These are phyloP conservation scores for Drosophila tripunctata DNA, from an alignment of 2,888 invertebrate species.

Conservation along the genomic window DNA sequence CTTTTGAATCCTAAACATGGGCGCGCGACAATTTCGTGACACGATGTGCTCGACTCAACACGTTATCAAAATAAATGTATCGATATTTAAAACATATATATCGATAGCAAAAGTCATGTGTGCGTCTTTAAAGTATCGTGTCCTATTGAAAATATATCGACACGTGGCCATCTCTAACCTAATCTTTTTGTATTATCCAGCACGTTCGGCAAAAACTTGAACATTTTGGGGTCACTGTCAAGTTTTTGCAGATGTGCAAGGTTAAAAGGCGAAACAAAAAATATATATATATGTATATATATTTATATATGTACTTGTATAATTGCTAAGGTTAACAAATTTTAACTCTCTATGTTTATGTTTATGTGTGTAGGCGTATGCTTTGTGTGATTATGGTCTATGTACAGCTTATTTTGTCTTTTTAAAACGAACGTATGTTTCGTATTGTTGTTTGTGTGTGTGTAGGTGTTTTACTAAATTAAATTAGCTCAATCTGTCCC, in stretches of 20 bases:
- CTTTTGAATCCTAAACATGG: slow-evolving; percentile 4
- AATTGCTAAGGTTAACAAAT: slow-evolving; percentile 38
- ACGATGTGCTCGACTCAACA: slow-evolving; percentile 1
- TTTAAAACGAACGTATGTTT: slow-evolving; percentile 17
- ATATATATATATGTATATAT: slow-evolving; percentile 1
- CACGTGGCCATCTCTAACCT: slow-evolving; percentile 5
- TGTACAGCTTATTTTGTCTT: slow-evolving; percentile 57
- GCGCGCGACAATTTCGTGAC: neutral
- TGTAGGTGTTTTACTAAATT: slow-evolving; percentile 40
- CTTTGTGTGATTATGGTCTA: slow-evolving; percentile 27
- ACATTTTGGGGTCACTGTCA: slow-evolving; percentile 52
- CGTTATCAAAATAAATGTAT: slow-evolving; percentile 17
- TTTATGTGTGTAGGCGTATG: slow-evolving; percentile 23
- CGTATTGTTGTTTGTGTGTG: slow-evolving; percentile 3
- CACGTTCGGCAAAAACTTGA: slow-evolving; percentile 43
- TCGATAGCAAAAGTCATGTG: slow-evolving; percentile 6
- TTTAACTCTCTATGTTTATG: slow-evolving; percentile 31
- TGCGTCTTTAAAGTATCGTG: neutral
- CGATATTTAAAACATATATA: slow-evolving; percentile 8
- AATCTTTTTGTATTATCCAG: neutral
- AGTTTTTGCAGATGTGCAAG: slow-evolving; percentile 40
- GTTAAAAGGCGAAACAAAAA: slow-evolving; percentile 24
- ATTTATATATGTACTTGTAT: slow-evolving; percentile 4
- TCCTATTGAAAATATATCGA: neutral
- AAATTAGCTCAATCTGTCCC: slow-evolving; percentile 55